These are phyloP conservation scores for Eptatretus atami DNA, from an alignment of 2,797 vertebrate species.

Conservation along the genomic window DNA sequence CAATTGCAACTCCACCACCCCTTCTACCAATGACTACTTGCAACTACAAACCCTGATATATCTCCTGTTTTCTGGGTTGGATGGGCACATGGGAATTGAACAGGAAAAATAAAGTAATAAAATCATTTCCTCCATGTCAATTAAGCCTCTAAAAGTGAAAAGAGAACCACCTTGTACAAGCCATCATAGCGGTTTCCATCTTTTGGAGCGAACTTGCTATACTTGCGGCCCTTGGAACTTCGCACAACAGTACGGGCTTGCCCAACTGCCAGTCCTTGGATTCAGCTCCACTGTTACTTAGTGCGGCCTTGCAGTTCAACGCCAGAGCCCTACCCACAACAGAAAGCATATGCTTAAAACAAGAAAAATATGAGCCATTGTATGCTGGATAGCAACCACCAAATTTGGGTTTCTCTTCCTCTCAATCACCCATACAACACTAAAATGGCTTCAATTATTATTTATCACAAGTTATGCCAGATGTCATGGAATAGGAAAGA, in stretches of 20 bases:
- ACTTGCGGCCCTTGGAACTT: slow-evolving; percentile 54
- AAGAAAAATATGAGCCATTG: background rate
- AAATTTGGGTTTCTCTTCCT: too few species aligned
- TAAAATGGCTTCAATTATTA: too few species aligned
- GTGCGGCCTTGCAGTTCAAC: slow-evolving; percentile 51
- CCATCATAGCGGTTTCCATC: slow-evolving; percentile 89
- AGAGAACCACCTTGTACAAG: slow-evolving; percentile 47
- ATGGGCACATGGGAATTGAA: too few species aligned
- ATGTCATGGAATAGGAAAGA: background rate
- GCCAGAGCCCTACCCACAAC: slow-evolving; percentile 34
- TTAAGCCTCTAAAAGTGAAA: too few species aligned
- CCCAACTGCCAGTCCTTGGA: slow-evolving; percentile 64
- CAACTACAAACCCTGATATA: too few species aligned
- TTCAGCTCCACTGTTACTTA: slow-evolving; percentile 56
- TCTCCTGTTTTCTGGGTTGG: too few species aligned
- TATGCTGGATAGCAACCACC: too few species aligned
- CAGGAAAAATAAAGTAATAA: too few species aligned
- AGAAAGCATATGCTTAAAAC: background rate
- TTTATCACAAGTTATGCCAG: background rate
- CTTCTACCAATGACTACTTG: too few species aligned
- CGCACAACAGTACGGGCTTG: slow-evolving; percentile 59
- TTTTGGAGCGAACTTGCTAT: slow-evolving; percentile 55
- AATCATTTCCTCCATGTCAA: too few species aligned
- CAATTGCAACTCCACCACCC: too few species aligned
- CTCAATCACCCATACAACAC: too few species aligned